These are phyloP conservation scores for Eristalis pertinax DNA, from an alignment of 2,888 invertebrate genomes.

Conservation along the genomic window DNA sequence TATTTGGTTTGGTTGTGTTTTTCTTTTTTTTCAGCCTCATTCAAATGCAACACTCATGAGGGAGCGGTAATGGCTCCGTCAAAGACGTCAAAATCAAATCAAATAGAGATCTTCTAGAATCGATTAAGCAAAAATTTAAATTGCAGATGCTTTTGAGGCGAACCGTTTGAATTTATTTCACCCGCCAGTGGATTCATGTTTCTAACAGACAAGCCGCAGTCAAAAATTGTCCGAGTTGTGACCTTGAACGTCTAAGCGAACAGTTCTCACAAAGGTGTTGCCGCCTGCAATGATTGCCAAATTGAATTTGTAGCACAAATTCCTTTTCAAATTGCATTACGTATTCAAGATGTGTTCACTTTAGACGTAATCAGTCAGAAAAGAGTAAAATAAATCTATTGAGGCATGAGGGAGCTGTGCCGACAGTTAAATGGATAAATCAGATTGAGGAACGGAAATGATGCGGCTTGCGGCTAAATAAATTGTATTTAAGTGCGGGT, in stretches of 20 bases:
- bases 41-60: constrained; percentile 23
- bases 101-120: neutral
- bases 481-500: neutral
- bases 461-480: constrained; percentile 29
- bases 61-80: neutral
- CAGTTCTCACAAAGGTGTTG: constrained; percentile 2
- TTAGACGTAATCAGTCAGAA: neutral
- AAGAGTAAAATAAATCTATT: neutral
- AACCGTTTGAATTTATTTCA: neutral
- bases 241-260: constrained; percentile 21
- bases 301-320: neutral
- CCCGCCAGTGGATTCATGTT: neutral
- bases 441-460: constrained; percentile 39
- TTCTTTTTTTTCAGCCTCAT: neutral
- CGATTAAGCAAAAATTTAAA: constrained; percentile 9
- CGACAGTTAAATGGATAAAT: constrained; percentile 2
- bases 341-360: constrained; percentile 29
- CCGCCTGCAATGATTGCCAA: neutral
- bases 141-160: neutral
- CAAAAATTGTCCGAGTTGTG: neutral
- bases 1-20: too few species aligned
- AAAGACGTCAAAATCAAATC: neutral
- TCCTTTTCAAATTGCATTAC: constrained; percentile 3
- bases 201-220: neutral
- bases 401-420: neutral